phyloP scores from a whole-genome alignment of 2,888 invertebrate species.

The Calliphora vomitoria region DNA sequence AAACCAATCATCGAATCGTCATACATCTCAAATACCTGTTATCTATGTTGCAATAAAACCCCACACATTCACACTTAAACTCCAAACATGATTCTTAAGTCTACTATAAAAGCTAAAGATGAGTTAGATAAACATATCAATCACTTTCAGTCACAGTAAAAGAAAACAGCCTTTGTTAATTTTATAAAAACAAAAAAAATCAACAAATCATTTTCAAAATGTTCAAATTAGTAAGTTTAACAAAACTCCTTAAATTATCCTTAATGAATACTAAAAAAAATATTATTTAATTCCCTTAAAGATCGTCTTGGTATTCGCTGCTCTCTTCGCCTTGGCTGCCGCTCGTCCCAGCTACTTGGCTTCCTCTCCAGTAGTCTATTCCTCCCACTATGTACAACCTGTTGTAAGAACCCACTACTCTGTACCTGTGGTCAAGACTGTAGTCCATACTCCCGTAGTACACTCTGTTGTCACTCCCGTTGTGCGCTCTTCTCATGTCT shows the following conservation, averaged over 20 bases:
- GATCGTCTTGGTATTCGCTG: constrained; percentile 76
- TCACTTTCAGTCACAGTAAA: constrained; percentile 33
- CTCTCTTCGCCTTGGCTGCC: constrained; percentile 81
- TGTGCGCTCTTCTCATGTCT: neutral
- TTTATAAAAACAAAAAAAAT: no score
- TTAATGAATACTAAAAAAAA: neutral
- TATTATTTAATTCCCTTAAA: neutral
- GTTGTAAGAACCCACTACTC: neutral
- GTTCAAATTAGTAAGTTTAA: constrained; percentile 77
- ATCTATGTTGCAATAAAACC: neutral
- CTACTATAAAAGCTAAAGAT: constrained; percentile 70
- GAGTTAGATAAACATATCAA: constrained; percentile 61
- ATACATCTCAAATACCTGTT: neutral
- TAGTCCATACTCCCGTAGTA: neutral
- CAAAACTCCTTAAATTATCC: neutral
- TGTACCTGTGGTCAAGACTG: neutral
- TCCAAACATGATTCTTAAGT: neutral
- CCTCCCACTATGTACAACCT: neutral
- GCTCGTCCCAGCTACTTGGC: constrained; percentile 68
- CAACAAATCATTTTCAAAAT: constrained; percentile 68
- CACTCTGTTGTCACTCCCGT: neutral
- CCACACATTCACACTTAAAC: neutral
- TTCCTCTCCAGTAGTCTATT: neutral
- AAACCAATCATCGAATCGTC: no score
- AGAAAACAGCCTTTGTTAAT: constrained; percentile 1